phyloP scores from a whole-genome alignment of 2,113 vertebrate genomes.

The Daubentonia madagascariensis region DNA sequence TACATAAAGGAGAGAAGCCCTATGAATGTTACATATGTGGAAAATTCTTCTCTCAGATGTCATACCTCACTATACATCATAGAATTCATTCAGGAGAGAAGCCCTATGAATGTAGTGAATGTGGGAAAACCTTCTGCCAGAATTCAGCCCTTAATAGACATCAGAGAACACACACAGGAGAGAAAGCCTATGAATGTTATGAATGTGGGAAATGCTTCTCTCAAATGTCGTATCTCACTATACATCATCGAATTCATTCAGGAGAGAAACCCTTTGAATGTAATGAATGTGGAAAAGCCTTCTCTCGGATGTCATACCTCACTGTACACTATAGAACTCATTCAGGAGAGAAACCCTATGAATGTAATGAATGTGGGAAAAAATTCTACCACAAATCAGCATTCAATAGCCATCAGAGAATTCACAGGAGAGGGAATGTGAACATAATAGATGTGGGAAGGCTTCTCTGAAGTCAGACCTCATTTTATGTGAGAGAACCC shows the following conservation, averaged over 20 bases:
- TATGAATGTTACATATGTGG: slow-evolving; percentile 78
- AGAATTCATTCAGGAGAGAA: slow-evolving; percentile 79
- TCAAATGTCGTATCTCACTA: slow-evolving; percentile 53
- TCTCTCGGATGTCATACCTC: slow-evolving; percentile 54
- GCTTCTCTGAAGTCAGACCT: slow-evolving; percentile 42
- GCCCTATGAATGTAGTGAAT: slow-evolving; percentile 76
- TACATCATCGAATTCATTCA: slow-evolving; percentile 48
- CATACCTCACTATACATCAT: slow-evolving; percentile 75
- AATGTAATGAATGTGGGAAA: slow-evolving; percentile 73
- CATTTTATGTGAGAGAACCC: neutral
- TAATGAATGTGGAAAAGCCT: slow-evolving; percentile 49
- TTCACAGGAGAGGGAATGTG: slow-evolving; percentile 49
- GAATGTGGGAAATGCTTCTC: slow-evolving; percentile 71
- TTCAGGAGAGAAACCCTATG: slow-evolving; percentile 76
- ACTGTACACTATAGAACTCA: slow-evolving; percentile 76
- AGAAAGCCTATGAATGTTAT: slow-evolving; percentile 72
- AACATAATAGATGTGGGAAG: slow-evolving; percentile 37
- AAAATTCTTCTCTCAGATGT: slow-evolving; percentile 77
- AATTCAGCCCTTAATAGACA: slow-evolving; percentile 76
- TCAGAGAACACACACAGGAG: slow-evolving; percentile 77
- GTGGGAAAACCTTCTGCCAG: slow-evolving; percentile 78
- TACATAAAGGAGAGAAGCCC: slow-evolving; percentile 79
- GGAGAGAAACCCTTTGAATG: slow-evolving; percentile 57
- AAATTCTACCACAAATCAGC: slow-evolving; percentile 76
- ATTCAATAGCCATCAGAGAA: slow-evolving; percentile 74